These are phyloP conservation scores for Scaptomyza polygonia DNA, from an alignment of 2,888 invertebrate genomes.

Conservation along the genomic window DNA sequence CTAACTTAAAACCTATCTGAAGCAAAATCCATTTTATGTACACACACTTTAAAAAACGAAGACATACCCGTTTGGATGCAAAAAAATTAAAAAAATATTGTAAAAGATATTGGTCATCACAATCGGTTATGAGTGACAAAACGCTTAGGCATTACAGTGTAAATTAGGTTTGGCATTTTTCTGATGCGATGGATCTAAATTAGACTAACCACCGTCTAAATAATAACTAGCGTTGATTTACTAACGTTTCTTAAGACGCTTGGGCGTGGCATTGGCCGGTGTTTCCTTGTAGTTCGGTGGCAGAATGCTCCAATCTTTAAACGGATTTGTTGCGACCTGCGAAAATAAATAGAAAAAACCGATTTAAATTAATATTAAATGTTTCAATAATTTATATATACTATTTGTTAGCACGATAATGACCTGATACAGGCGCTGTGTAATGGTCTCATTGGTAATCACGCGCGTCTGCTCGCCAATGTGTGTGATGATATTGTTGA, in stretches of 20 bases:
- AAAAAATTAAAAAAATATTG: not conserved
- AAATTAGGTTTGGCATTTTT: conserved; percentile 54
- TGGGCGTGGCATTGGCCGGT: conserved; percentile 82
- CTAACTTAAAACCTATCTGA: conserved; percentile 35
- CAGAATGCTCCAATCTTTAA: conserved; percentile 87
- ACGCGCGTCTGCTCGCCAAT: conserved; percentile 91
- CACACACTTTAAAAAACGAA: conserved; percentile 12
- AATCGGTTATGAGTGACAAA: conserved; percentile 54
- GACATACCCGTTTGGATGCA: not conserved
- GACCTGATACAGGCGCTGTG: conserved; percentile 88
- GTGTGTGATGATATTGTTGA: conserved; percentile 92
- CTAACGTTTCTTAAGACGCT: conserved; percentile 84
- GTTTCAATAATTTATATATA: not conserved
- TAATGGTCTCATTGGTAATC: conserved; percentile 87
- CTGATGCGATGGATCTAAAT: conserved; percentile 32
- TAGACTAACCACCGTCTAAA: conserved; percentile 55
- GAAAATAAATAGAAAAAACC: conserved; percentile 2
- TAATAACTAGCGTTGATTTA: conserved; percentile 58
- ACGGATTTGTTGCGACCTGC: conserved; percentile 87
- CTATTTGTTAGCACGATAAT: conserved; percentile 22
- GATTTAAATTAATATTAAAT: not conserved
- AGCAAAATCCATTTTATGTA: conserved; percentile 11
- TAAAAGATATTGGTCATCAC: conserved; percentile 29
- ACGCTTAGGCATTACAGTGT: conserved; percentile 42
- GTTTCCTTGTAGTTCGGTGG: conserved; percentile 81